Percentiles rank a stretch among this genome's conserved stretches.
These are phyloP conservation scores for Eupsittula cactorum DNA, from an alignment of 2,113 vertebrate genomes.

Conservation along the genomic window DNA sequence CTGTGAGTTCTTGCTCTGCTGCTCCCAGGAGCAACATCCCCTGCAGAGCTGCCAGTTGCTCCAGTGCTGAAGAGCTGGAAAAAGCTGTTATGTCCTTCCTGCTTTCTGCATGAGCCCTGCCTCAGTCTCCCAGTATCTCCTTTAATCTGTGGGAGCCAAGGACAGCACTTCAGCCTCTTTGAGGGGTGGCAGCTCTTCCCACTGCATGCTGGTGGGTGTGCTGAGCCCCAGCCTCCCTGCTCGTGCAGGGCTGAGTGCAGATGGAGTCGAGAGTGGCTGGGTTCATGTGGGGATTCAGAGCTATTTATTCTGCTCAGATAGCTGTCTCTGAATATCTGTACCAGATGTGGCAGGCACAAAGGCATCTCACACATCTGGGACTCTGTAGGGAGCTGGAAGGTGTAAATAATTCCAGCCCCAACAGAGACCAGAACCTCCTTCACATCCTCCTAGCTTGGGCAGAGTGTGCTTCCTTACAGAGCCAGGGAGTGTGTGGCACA, in stretches of 20 bases:
- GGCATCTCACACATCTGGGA: not conserved
- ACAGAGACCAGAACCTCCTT: not conserved
- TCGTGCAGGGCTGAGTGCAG: fast-evolving
- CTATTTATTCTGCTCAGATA: not conserved
- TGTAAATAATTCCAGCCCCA: not conserved
- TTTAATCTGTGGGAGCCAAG: fast-evolving
- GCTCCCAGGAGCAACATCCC: fast-evolving
- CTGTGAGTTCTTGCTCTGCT: fast-evolving
- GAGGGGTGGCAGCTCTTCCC: not conserved
- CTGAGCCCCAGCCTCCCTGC: not conserved
- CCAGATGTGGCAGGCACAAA: not conserved
- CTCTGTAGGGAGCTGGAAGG: constrained; percentile 1
- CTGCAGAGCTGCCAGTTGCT: not conserved
- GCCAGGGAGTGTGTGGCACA: fast-evolving
- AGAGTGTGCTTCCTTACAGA: fast-evolving
- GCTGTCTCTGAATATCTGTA: not conserved
- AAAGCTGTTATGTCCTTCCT: not conserved
- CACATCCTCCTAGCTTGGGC: not conserved
- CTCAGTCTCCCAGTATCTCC: not conserved
- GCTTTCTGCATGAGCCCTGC: not conserved
- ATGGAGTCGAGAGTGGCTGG: not conserved
- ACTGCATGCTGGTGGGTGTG: not conserved
- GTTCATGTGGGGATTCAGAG: not conserved
- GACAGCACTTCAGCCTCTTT: not conserved
- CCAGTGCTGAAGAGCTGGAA: not conserved